Conservation (phyloP, 2,888 invertebrate genomes). For the Abrostola triplasia region DNA sequence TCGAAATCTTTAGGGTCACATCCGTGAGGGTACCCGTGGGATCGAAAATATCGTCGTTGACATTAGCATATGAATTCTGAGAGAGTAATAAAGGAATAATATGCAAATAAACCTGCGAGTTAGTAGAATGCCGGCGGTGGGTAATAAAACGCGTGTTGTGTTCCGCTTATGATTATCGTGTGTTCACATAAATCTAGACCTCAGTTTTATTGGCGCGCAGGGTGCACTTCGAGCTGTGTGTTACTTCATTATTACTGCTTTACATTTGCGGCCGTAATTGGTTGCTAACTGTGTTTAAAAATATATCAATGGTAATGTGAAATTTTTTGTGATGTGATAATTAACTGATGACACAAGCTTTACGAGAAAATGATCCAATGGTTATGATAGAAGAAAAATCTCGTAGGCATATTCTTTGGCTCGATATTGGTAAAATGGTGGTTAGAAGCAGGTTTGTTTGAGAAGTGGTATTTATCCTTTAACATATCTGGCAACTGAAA, state of each 20-base stretch:
- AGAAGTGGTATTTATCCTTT: too few relatives aligned
- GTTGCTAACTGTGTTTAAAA: not conserved
- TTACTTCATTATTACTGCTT: constrained; percentile 49
- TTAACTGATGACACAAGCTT: too few relatives aligned
- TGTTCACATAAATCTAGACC: constrained; percentile 59
- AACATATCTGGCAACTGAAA: too few relatives aligned
- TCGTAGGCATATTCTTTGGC: too few relatives aligned
- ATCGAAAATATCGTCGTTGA: constrained; percentile 71
- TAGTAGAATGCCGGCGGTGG: constrained; percentile 64
- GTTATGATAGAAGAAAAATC: too few relatives aligned
- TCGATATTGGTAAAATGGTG: too few relatives aligned
- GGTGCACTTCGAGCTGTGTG: constrained; percentile 43
- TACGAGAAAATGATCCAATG: too few relatives aligned
- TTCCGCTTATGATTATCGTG: constrained; percentile 67
- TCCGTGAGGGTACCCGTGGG: constrained; percentile 67
- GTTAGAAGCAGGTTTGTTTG: too few relatives aligned
- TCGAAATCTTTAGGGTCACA: constrained; percentile 71
- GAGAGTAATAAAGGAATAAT: constrained; percentile 84
- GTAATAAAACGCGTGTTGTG: constrained; percentile 67
- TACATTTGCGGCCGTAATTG: constrained; percentile 28
- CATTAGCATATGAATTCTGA: constrained; percentile 83
- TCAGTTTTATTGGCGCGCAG: constrained; percentile 53
- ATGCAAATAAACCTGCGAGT: constrained; percentile 75
- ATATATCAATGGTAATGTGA: not conserved
- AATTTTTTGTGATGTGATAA: too few relatives aligned